phyloP scores from a whole-genome alignment of 2,113 vertebrate genomes.

The Clarias magur region DNA sequence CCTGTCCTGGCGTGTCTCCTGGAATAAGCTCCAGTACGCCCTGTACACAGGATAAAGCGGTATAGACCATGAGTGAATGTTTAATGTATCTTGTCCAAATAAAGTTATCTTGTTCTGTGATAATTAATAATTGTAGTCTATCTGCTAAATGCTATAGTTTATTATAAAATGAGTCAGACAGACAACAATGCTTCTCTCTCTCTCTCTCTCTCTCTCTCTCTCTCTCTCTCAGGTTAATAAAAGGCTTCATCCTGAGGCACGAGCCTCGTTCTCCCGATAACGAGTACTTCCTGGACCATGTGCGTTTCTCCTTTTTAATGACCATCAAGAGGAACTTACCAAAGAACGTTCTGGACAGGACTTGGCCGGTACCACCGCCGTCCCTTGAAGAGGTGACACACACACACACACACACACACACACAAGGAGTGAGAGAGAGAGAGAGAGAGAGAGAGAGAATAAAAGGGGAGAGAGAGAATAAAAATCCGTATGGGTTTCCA shows the following conservation, averaged over 20 bases:
- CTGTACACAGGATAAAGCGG: too few species aligned
- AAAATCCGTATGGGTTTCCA: background rate
- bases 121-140: background rate
- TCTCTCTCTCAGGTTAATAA: conserved; percentile 80
- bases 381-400: conserved; percentile 76
- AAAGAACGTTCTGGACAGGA: conserved; percentile 85
- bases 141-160: background rate
- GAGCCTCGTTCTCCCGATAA: conserved; percentile 87
- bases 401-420: conserved; percentile 15
- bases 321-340: conserved; percentile 85
- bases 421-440: too few species aligned
- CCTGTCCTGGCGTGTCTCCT: too few species aligned
- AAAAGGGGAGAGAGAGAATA: background rate
- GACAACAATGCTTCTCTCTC: background rate
- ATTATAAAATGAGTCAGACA: background rate
- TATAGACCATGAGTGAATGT: too few species aligned
- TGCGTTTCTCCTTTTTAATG: conserved; percentile 90
- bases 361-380: conserved; percentile 85
- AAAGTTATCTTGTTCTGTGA: too few species aligned
- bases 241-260: conserved; percentile 92
- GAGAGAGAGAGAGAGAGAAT: too few species aligned
- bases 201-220: background rate
- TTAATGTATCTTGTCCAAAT: too few species aligned
- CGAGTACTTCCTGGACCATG: conserved; percentile 89
- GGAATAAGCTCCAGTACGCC: too few species aligned